A percentile compares a stretch with the other conserved stretches of the same genome.
phyloP scores from a whole-genome alignment of 2,888 invertebrate genomes.

The Cetonia aurata region DNA sequence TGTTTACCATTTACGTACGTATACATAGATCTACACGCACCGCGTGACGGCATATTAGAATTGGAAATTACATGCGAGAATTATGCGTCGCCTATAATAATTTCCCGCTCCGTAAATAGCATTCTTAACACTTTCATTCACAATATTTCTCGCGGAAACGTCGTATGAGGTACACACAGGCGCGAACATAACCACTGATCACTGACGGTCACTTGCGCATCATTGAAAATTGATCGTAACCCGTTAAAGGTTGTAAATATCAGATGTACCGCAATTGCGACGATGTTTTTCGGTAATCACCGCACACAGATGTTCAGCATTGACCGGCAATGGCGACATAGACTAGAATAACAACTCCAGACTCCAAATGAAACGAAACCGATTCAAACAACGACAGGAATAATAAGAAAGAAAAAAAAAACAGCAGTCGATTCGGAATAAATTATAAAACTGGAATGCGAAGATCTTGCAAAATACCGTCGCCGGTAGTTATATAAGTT shows the following conservation, averaged over 20 bases:
- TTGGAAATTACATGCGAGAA: slow-evolving; percentile 20
- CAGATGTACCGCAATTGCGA: not conserved
- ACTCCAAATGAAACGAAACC: slow-evolving; percentile 34
- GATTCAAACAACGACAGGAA: slow-evolving; percentile 33
- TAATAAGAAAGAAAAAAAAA: slow-evolving; percentile 22
- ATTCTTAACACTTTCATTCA: slow-evolving; percentile 20
- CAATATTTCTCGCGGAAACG: slow-evolving; percentile 6
- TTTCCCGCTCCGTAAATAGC: slow-evolving; percentile 8
- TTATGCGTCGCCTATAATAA: not conserved
- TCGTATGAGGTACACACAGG: not conserved
- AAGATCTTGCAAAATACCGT: slow-evolving; percentile 41
- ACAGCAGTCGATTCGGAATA: slow-evolving; percentile 35
- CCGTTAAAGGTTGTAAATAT: not conserved
- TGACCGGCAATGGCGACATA: slow-evolving; percentile 9
- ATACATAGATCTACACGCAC: too few species aligned
- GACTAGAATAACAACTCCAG: slow-evolving; percentile 25
- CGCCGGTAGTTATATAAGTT: slow-evolving; percentile 27
- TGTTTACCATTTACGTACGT: too few species aligned
- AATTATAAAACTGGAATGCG: slow-evolving; percentile 46
- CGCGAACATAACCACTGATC: too few species aligned
- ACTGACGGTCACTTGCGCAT: too few species aligned
- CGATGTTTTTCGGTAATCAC: not conserved
- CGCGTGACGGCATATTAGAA: too few species aligned
- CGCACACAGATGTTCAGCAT: not conserved
- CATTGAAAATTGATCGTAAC: too few species aligned